Evolutionary conservation across 2,888 invertebrate genomes (phyloP).

Genomic region (Nematopogon swammerdamellus): DNA sequence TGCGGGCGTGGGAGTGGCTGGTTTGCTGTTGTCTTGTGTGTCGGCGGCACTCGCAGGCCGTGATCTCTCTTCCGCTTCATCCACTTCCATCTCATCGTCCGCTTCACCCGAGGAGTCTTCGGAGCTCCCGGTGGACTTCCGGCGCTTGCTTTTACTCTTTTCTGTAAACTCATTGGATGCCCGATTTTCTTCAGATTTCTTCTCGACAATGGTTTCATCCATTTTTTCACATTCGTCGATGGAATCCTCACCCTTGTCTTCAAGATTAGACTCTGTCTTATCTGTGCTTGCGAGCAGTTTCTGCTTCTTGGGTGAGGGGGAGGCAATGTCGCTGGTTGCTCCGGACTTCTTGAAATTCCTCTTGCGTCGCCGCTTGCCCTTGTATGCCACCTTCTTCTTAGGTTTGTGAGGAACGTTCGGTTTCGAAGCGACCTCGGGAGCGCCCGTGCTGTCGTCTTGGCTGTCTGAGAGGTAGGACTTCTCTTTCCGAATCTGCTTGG

Average conservation of each 20-base stretch:
- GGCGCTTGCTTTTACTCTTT: conserved; percentile 23
- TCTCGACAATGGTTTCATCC: conserved; percentile 9
- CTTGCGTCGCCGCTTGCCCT: conserved; percentile 1
- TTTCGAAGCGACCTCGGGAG: conserved; percentile 9
- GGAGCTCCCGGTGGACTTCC: conserved; percentile 44
- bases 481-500: conserved; percentile 29
- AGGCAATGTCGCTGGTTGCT: not conserved
- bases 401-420: not conserved
- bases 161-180: conserved; percentile 5
- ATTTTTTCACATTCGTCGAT: conserved; percentile 21
- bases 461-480: conserved; percentile 35
- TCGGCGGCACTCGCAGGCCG: conserved; percentile 21
- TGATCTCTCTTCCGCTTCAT: conserved; percentile 46
- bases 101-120: conserved; percentile 65
- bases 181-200: conserved; percentile 6
- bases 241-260: conserved; percentile 20
- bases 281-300: conserved; percentile 1
- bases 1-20: conserved; percentile 29
- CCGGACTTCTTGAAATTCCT: not conserved
- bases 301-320: not conserved
- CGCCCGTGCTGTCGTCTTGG: conserved; percentile 28
- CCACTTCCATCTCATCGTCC: conserved; percentile 66
- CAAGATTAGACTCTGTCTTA: not conserved
- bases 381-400: conserved; percentile 6
- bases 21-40: conserved; percentile 23